A percentile compares a stretch with the other conserved stretches of the same genome.
Conservation (phyloP, 2,888 invertebrate species). For the Isoperla grammatica region DNA sequence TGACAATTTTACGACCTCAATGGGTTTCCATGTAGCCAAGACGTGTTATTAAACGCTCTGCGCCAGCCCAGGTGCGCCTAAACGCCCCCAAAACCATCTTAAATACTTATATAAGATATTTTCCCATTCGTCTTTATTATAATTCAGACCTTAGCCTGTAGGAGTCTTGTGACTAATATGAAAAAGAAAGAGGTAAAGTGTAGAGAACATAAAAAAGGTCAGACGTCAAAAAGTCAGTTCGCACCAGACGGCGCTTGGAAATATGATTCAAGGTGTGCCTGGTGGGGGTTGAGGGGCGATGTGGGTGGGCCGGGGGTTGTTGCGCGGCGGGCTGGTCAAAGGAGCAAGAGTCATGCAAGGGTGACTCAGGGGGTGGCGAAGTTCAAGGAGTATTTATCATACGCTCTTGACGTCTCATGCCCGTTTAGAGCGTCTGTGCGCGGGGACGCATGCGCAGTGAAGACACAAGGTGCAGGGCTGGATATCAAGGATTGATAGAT, state of each 20-base stretch:
- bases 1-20: too few species aligned
- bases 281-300: conserved; percentile 7
- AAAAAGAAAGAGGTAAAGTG: not conserved
- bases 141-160: conserved; percentile 1
- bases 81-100: not conserved
- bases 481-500: conserved; percentile 16
- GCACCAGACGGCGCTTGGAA: conserved; percentile 18
- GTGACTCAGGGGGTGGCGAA: too few species aligned
- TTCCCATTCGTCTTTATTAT: conserved; percentile 23
- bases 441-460: too few species aligned
- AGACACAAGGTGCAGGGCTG: not conserved
- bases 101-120: conserved; percentile 14
- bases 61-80: conserved; percentile 14
- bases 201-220: conserved; percentile 9
- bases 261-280: conserved; percentile 13
- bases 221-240: conserved; percentile 12
- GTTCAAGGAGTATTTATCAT: too few species aligned
- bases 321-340: conserved; percentile 4
- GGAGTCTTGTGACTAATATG: conserved; percentile 16
- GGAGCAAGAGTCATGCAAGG: not conserved
- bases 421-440: too few species aligned
- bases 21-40: too few species aligned
- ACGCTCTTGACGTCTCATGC: too few species aligned
- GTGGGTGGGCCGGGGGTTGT: conserved; percentile 19
- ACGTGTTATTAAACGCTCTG: not conserved